A percentile compares a stretch with the other conserved stretches of the same genome.
Evolutionary conservation across 2,888 invertebrate species (phyloP).

Genomic region (Sepioteuthis lessoniana): DNA sequence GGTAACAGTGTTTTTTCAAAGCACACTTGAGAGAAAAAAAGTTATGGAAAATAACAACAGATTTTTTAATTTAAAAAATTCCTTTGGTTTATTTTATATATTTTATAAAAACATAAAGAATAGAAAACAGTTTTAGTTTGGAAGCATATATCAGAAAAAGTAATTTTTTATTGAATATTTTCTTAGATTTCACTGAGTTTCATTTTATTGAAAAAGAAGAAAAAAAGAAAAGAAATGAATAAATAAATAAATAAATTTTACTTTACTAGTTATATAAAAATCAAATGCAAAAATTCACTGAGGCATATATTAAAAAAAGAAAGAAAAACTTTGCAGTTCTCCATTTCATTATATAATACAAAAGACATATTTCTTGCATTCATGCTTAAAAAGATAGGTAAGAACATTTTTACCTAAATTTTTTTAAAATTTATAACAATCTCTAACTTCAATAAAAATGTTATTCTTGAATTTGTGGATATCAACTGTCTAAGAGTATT

Average conservation of each 20-base stretch:
- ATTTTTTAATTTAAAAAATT: background rate
- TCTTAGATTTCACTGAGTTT: background rate
- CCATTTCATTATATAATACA: background rate
- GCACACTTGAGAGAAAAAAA: background rate
- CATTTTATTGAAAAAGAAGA: background rate
- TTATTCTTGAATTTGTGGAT: background rate
- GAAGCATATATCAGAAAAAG: background rate
- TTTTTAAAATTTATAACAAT: background rate
- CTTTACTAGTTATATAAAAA: too few relatives aligned
- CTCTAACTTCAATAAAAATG: background rate
- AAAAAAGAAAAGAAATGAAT: background rate
- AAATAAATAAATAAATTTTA: background rate
- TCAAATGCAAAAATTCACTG: too few relatives aligned
- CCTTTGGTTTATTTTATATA: background rate
- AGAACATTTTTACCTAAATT: background rate
- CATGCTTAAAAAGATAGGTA: background rate
- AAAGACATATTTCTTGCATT: too few relatives aligned
- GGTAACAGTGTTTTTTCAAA: background rate
- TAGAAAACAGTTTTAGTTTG: background rate
- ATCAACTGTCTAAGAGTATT: background rate
- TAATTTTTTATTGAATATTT: background rate
- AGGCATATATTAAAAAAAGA: too few relatives aligned
- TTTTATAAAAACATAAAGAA: background rate
- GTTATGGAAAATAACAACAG: background rate
- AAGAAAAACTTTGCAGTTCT: background rate